Percentiles rank a stretch among this genome's conserved stretches.
Conservation (phyloP, 2,113 vertebrate species). For the Hippoglossus stenolepis region DNA sequence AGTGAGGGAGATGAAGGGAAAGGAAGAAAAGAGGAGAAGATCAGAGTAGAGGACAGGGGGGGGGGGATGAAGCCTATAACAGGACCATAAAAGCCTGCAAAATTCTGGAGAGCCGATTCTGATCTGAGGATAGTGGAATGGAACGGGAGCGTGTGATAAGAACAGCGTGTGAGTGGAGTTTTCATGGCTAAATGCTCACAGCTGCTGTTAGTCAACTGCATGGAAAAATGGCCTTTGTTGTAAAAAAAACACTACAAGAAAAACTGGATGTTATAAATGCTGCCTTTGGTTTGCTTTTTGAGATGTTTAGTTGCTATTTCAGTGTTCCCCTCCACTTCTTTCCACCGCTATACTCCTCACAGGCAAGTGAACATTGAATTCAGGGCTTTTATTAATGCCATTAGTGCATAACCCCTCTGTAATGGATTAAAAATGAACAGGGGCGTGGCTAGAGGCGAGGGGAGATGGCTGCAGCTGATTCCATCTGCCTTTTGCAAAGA, state of each 20-base stretch:
- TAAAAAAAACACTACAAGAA: neutral
- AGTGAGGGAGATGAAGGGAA: slow-evolving; percentile 23
- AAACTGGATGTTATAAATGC: neutral
- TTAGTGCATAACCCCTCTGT: slow-evolving; percentile 19
- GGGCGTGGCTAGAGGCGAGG: slow-evolving; percentile 12
- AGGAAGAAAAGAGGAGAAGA: slow-evolving; percentile 26
- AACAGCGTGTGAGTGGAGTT: slow-evolving; percentile 27
- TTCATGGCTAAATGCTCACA: slow-evolving; percentile 6
- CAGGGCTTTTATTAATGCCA: slow-evolving; percentile 8
- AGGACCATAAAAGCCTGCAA: slow-evolving; percentile 50
- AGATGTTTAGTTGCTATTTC: neutral
- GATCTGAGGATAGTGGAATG: slow-evolving; percentile 45
- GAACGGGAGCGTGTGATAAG: slow-evolving; percentile 47
- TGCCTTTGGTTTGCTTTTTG: neutral
- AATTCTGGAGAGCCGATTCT: slow-evolving; percentile 58
- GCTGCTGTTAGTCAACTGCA: neutral
- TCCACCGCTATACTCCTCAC: slow-evolving; percentile 5
- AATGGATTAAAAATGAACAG: slow-evolving; percentile 25
- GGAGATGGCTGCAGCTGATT: slow-evolving; percentile 43
- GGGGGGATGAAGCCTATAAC: slow-evolving; percentile 34
- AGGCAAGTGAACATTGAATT: slow-evolving; percentile 12
- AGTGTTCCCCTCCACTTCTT: neutral
- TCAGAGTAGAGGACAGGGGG: slow-evolving; percentile 29
- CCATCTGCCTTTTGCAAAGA: slow-evolving; percentile 44
- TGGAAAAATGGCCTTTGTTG: neutral